Evolutionary conservation across 2,113 vertebrate genomes (phyloP).

Genomic region (Indicator maculatus): DNA sequence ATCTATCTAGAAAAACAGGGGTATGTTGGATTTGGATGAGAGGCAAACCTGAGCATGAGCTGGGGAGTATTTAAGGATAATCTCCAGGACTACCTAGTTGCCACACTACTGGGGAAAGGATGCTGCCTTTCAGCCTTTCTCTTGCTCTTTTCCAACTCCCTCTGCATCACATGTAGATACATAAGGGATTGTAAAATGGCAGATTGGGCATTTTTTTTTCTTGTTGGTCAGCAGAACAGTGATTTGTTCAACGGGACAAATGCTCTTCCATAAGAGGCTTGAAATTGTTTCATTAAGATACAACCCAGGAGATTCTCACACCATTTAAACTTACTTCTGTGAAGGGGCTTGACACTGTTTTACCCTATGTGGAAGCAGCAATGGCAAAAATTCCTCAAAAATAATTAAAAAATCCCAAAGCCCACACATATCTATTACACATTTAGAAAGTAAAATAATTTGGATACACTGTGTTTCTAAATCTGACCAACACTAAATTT

Average conservation of each 20-base stretch:
- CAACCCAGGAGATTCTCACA: not conserved
- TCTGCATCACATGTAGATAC: not conserved
- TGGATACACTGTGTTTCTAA: not conserved
- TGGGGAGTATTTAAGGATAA: not conserved
- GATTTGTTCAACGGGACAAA: not conserved
- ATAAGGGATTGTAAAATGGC: not conserved
- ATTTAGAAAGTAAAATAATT: not conserved
- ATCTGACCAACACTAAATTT: not conserved
- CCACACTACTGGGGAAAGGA: not conserved
- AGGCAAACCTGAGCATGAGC: not conserved
- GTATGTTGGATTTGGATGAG: fast-evolving
- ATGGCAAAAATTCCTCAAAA: not conserved
- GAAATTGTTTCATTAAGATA: not conserved
- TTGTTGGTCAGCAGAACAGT: not conserved
- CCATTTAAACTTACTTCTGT: not conserved
- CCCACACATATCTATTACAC: not conserved
- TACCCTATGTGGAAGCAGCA: not conserved
- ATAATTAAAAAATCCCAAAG: not conserved
- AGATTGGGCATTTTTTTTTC: not conserved
- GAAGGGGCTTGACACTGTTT: not conserved
- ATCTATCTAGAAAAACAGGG: not conserved
- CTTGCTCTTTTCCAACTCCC: not conserved
- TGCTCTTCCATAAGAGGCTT: not conserved
- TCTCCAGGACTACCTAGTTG: not conserved
- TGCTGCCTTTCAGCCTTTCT: not conserved